These are phyloP conservation scores for Tinea trinotella DNA, from an alignment of 2,888 invertebrate species.

Conservation along the genomic window DNA sequence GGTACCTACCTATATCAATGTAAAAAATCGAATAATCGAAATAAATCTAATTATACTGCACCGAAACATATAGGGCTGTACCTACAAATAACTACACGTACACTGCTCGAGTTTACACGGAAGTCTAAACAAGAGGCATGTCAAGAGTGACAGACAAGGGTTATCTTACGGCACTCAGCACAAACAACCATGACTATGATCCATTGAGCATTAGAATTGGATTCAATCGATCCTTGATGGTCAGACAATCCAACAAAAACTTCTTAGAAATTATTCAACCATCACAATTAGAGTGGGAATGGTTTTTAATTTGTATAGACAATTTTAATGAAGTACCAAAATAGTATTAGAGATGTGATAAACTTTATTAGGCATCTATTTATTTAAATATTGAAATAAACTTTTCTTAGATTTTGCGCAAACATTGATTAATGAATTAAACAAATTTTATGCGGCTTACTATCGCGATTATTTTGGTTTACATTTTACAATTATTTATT, in stretches of 20 bases:
- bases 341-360: too few species aligned
- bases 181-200: constrained; percentile 49
- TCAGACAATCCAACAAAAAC: constrained; percentile 53
- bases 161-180: constrained; percentile 32
- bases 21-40: too few species aligned
- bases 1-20: too few species aligned
- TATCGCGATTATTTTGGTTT: too few species aligned
- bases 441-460: too few species aligned
- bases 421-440: too few species aligned
- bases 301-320: constrained; percentile 1
- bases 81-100: background rate
- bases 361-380: too few species aligned
- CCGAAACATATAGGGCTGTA: too few species aligned
- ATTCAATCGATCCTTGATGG: constrained; percentile 48
- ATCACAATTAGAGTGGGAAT: constrained; percentile 46
- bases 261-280: constrained; percentile 41
- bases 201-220: constrained; percentile 49
- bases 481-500: too few species aligned
- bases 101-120: background rate
- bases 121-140: constrained; percentile 4
- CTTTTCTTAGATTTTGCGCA: too few species aligned
- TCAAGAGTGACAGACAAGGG: constrained; percentile 15
- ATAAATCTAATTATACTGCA: too few species aligned
- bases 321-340: background rate
- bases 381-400: too few species aligned